These are phyloP conservation scores for Zeus faber DNA, from an alignment of 2,113 vertebrate genomes.

Conservation along the genomic window DNA sequence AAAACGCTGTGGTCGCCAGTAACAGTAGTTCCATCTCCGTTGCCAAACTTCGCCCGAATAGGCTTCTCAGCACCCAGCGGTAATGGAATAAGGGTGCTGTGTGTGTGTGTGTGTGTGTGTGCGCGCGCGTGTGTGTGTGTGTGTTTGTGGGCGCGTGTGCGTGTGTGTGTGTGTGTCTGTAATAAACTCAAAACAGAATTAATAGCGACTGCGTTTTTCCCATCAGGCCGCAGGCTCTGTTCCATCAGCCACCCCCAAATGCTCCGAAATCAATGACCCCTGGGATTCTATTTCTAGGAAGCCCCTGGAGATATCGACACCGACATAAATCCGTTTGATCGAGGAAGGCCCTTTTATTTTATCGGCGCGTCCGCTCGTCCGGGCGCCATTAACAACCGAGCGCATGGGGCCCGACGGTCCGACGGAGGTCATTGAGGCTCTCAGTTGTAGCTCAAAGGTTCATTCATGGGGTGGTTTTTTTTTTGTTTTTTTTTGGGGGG, in stretches of 20 bases:
- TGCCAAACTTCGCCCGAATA: too few species aligned
- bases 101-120: too few species aligned
- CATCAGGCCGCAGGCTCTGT: background rate
- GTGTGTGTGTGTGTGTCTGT: too few species aligned
- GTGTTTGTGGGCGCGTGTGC: background rate
- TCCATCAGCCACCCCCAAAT: background rate
- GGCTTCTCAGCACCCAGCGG: too few species aligned
- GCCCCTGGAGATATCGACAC: constrained; percentile 43
- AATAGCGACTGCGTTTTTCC: background rate
- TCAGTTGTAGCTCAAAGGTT: background rate
- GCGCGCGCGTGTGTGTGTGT: background rate
- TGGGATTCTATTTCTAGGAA: constrained; percentile 25
- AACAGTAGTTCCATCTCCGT: too few species aligned
- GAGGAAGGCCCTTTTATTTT: constrained; percentile 45
- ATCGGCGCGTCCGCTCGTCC: constrained; percentile 20
- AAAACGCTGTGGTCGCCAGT: too few species aligned
- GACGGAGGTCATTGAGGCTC: constrained; percentile 30
- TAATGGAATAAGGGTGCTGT: background rate
- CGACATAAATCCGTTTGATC: constrained; percentile 52
- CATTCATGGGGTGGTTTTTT: too few species aligned
- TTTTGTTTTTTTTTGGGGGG: too few species aligned
- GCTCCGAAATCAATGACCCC: constrained; percentile 36
- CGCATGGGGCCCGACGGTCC: constrained; percentile 25
- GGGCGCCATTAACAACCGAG: constrained; percentile 10
- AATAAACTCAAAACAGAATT: constrained; percentile 9